Evolutionary conservation across 1,140 invertebrate genomes (phyloP).

Genomic region (Drosophila sulfurigaster): DNA sequence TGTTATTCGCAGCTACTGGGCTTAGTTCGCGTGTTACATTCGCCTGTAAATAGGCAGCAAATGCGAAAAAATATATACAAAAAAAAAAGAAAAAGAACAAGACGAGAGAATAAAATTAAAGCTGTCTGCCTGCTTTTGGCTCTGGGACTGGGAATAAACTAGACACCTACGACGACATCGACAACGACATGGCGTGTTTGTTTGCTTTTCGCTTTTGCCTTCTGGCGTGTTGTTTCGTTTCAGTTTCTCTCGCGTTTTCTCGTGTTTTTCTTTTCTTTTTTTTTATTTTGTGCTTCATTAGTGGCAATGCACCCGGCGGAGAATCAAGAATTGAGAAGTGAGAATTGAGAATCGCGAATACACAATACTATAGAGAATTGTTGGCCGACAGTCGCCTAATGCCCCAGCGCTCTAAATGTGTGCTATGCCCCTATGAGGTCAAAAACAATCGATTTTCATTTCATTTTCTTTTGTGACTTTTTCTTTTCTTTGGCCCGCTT

Average conservation of each 20-base stretch:
- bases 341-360: conserved; percentile 25
- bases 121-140: conserved; percentile 39
- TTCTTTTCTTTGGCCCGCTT: conserved; percentile 36
- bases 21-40: conserved; percentile 65
- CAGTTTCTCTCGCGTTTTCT: conserved; percentile 45
- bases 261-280: conserved; percentile 12
- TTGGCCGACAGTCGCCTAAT: conserved; percentile 50
- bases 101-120: conserved; percentile 43
- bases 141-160: conserved; percentile 53
- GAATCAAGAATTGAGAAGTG: conserved; percentile 21
- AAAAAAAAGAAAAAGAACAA: conserved; percentile 21
- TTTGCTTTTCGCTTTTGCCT: conserved; percentile 76
- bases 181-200: conserved; percentile 66
- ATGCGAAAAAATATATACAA: conserved; percentile 28
- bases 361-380: conserved; percentile 12
- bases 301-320: conserved; percentile 71
- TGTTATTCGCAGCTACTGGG: conserved; percentile 37
- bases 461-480: conserved; percentile 40
- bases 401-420: conserved; percentile 64
- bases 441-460: conserved; percentile 81
- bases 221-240: conserved; percentile 28
- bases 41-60: conserved; percentile 60
- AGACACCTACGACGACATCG: conserved; percentile 32
- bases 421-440: conserved; percentile 73
- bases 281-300: conserved; percentile 62